Evolutionary conservation across 2,888 invertebrate species (phyloP).

Genomic region (Keiferia lycopersicella): DNA sequence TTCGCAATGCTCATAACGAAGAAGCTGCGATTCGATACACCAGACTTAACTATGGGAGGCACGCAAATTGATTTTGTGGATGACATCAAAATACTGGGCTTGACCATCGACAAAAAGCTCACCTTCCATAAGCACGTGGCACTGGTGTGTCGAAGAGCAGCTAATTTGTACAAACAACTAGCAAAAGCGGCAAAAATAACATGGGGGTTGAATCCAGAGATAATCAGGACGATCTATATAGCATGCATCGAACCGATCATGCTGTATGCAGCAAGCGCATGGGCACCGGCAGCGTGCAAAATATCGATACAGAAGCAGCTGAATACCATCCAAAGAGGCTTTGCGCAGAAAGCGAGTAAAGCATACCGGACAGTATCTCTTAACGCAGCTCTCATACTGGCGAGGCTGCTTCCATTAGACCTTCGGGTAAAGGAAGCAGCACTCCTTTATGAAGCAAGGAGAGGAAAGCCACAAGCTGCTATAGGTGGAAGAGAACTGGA

Average conservation of each 20-base stretch:
- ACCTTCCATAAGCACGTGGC: slow-evolving; percentile 7
- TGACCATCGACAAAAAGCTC: slow-evolving; percentile 2
- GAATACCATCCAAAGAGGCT: not conserved
- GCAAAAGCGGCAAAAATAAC: not conserved
- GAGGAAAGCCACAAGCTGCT: not conserved
- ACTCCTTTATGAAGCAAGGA: slow-evolving; percentile 8
- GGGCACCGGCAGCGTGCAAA: not conserved
- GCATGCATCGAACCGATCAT: not conserved
- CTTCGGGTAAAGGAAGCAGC: slow-evolving; percentile 19
- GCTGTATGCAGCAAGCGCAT: slow-evolving; percentile 12
- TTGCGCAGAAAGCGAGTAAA: not conserved
- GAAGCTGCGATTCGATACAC: not conserved
- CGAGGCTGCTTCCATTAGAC: slow-evolving; percentile 23
- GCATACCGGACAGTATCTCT: slow-evolving; percentile 22
- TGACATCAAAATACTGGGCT: not conserved
- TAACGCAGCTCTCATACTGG: slow-evolving; percentile 18
- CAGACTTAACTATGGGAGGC: not conserved
- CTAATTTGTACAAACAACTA: not conserved
- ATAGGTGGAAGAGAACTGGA: not conserved
- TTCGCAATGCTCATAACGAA: not conserved
- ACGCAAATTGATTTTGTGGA: not conserved
- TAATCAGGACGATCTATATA: not conserved
- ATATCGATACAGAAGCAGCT: not conserved
- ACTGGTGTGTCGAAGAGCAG: not conserved
- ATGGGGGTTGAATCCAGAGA: not conserved